Percentiles rank a stretch among this genome's conserved stretches.
Evolutionary conservation across 2,888 invertebrate species (phyloP).

Genomic region (Epinotia ramella): DNA sequence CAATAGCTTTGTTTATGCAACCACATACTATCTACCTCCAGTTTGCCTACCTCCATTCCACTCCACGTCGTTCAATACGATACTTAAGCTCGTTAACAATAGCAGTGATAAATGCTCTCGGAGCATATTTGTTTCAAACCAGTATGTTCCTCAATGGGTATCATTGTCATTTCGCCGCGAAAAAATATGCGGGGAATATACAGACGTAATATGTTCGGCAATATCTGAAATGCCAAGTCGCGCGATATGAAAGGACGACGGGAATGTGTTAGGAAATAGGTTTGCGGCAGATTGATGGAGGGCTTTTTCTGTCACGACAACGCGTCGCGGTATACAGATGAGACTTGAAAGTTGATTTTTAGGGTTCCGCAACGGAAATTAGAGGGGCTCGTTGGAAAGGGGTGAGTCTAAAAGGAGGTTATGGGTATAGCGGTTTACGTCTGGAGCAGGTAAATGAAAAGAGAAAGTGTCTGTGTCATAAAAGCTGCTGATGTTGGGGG

Average conservation of each 20-base stretch:
- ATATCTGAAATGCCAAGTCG: constrained; percentile 66
- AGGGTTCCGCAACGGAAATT: constrained; percentile 33
- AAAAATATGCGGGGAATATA: constrained; percentile 59
- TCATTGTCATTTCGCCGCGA: constrained; percentile 43
- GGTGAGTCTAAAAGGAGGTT: not conserved
- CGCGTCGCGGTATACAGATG: constrained; percentile 64
- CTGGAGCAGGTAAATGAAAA: not conserved
- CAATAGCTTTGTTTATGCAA: too few relatives aligned
- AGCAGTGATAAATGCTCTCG: constrained; percentile 4
- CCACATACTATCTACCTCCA: too few relatives aligned
- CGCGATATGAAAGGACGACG: constrained; percentile 68
- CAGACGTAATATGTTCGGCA: constrained; percentile 63
- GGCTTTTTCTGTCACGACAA: constrained; percentile 76
- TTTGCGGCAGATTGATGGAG: constrained; percentile 72
- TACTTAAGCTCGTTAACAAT: not conserved
- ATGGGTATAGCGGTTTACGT: not conserved
- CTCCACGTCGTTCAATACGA: not conserved
- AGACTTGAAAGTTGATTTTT: constrained; percentile 54
- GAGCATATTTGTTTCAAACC: constrained; percentile 19
- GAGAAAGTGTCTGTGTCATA: too few relatives aligned
- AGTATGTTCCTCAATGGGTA: constrained; percentile 25
- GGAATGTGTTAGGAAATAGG: constrained; percentile 71
- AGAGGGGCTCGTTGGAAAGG: constrained; percentile 2
- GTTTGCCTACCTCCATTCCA: too few relatives aligned
- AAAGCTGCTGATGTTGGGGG: too few relatives aligned